Percentiles rank a stretch among this genome's conserved stretches.
Evolutionary conservation across 1,140 invertebrate genomes (phyloP).

Genomic region (Antheraea mylitta): DNA sequence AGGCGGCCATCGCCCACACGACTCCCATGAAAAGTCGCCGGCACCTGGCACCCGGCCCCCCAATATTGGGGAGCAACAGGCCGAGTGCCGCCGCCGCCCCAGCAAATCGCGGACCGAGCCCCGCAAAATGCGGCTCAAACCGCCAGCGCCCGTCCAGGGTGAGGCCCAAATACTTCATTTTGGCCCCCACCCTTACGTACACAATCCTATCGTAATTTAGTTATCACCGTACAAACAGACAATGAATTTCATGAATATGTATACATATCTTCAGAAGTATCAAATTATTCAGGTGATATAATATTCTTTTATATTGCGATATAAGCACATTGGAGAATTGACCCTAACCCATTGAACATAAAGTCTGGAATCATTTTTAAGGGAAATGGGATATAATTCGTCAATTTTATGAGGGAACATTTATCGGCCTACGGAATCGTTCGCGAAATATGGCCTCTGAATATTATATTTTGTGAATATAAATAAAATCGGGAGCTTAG

Average conservation of each 20-base stretch:
- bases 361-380: constrained; percentile 11
- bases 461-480: constrained; percentile 30
- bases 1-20: too few relatives aligned
- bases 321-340: background rate
- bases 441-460: constrained; percentile 27
- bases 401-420: constrained; percentile 29
- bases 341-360: background rate
- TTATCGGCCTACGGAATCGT: constrained; percentile 26
- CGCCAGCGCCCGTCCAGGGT: too few relatives aligned
- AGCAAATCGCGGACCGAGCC: too few relatives aligned
- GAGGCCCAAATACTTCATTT: too few relatives aligned
- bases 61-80: too few relatives aligned
- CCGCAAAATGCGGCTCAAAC: too few relatives aligned
- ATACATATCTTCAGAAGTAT: constrained; percentile 2
- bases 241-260: background rate
- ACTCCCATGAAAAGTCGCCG: too few relatives aligned
- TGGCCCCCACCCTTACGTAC: too few relatives aligned
- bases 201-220: background rate
- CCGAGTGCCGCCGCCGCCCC: too few relatives aligned
- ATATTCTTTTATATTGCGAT: constrained; percentile 16
- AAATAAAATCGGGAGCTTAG: constrained; percentile 20
- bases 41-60: too few relatives aligned
- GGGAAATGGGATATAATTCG: constrained; percentile 1
- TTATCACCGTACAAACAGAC: background rate
- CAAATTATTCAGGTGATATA: constrained; percentile 26